phyloP scores from a whole-genome alignment of 2,113 vertebrate species.

The Eupsittula cactorum region DNA sequence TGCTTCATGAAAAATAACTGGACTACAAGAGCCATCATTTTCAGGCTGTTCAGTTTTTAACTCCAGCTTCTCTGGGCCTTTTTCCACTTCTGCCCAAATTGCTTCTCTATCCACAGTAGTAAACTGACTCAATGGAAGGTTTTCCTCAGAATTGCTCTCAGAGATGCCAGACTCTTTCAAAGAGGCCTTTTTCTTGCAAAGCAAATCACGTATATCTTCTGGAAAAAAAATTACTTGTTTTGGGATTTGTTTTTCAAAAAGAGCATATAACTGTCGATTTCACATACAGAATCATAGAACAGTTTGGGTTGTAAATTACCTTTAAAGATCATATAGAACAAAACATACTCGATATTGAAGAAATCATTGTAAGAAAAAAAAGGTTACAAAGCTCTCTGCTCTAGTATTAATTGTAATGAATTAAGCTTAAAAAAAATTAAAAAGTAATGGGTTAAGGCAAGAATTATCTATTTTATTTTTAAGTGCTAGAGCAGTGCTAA shows the following conservation, averaged over 20 bases:
- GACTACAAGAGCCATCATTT: background rate
- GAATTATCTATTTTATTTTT: background rate
- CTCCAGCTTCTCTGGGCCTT: constrained; percentile 70
- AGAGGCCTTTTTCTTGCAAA: constrained; percentile 73
- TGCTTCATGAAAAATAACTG: background rate
- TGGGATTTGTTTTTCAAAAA: background rate
- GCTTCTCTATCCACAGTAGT: constrained; percentile 88
- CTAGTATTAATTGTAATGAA: background rate
- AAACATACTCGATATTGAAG: background rate
- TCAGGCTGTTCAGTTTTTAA: constrained; percentile 34
- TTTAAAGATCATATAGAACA: background rate
- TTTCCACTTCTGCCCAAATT: constrained; percentile 90
- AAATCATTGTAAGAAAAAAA: background rate
- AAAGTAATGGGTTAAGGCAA: background rate
- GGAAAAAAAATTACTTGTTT: background rate
- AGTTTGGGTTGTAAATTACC: background rate
- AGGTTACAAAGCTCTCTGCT: background rate
- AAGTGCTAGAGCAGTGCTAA: background rate
- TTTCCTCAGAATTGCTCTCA: constrained; percentile 74
- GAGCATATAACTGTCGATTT: background rate
- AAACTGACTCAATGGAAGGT: constrained; percentile 73
- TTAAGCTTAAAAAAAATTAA: background rate
- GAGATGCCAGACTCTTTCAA: constrained; percentile 51
- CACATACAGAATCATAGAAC: background rate
- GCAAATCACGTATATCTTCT: constrained; percentile 70